These are phyloP conservation scores for Tachystola acroxantha DNA, from an alignment of 2,888 invertebrate genomes.

Conservation along the genomic window DNA sequence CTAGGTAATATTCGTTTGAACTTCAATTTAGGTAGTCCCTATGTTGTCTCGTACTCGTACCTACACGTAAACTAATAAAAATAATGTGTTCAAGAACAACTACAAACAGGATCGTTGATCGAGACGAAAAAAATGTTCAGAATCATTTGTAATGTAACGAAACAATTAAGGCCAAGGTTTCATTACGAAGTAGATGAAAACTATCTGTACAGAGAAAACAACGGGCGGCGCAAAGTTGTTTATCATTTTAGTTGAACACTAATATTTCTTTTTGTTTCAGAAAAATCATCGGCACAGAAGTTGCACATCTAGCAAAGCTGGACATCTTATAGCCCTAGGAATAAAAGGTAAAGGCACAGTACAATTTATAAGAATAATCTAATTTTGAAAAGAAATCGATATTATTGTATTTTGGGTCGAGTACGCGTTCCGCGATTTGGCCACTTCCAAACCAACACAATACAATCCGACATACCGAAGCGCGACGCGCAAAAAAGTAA, in stretches of 20 bases:
- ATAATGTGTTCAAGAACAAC: too few species aligned
- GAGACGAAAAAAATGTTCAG: too few species aligned
- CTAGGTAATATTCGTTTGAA: too few species aligned
- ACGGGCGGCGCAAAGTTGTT: too few species aligned
- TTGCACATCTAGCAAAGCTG: conserved; percentile 10
- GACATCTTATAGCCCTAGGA: conserved; percentile 14
- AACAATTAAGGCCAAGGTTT: conserved; percentile 16
- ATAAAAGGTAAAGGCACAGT: conserved; percentile 5
- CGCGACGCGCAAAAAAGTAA: conserved; percentile 20
- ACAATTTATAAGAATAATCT: conserved; percentile 3
- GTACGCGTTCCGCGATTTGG: too few species aligned
- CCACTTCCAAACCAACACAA: conserved; percentile 5
- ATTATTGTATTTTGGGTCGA: too few species aligned
- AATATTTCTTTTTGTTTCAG: conserved; percentile 12
- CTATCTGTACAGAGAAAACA: background rate
- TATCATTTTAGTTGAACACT: background rate
- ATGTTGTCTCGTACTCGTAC: too few species aligned
- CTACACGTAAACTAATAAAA: too few species aligned
- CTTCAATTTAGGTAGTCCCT: too few species aligned
- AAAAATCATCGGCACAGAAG: conserved; percentile 1
- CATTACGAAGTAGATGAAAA: conserved; percentile 6
- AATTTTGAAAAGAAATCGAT: too few species aligned
- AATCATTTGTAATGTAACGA: too few species aligned
- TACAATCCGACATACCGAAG: conserved; percentile 14
- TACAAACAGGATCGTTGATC: too few species aligned